Evolutionary conservation across 2,797 vertebrate species (phyloP), one percentile per base, ranked within the genome.

Genomic region (Pterois miles): DNA sequence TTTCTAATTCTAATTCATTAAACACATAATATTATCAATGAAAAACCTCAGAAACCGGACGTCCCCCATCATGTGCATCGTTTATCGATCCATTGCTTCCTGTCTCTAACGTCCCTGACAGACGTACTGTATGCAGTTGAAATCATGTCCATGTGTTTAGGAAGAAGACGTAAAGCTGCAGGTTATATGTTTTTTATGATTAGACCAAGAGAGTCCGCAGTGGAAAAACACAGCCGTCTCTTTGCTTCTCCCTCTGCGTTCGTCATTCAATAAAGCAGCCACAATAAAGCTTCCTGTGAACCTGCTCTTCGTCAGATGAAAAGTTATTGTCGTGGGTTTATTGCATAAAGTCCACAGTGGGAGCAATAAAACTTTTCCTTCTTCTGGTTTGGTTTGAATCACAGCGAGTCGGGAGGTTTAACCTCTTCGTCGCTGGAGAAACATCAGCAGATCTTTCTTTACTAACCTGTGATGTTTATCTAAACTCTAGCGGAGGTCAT

Each of bases 171-270:
- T 72, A 27, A 78, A 58, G 64, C 71, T 31, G 74, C 73, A n/a
- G 74, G 71, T 84, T 84, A 83, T 33, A 43, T 31, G 33, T 75
- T 77, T 78, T 71, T 81, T 62, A 16, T 74, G 20, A 80, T 46
- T 14, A 43, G 40, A 43, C 40, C 14, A 43, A 43, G 14, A 43
- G 40, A 43, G 40, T 43, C 40, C 18, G 14, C 14, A 43, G 40
- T 16, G 40, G 40, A 43, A 43, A 43, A 43, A 43, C 40, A 43
- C 40, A 43, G 40, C 40, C 40, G 40, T 43, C 53, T 22, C 71
- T 78, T 83, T 67, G 76, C 73, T 80, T 48, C 76, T 87, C 81
- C 87, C 88, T 52, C 66, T 78, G 83, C 54, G 71, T 65, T 80
- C 69, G 38, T 71, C 79, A 74, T 82, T 75, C 84, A 88, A 86